Percentiles rank a stretch among this genome's conserved stretches.
phyloP scores from a whole-genome alignment of 2,113 vertebrate genomes.

The Bubalus kerabau region DNA sequence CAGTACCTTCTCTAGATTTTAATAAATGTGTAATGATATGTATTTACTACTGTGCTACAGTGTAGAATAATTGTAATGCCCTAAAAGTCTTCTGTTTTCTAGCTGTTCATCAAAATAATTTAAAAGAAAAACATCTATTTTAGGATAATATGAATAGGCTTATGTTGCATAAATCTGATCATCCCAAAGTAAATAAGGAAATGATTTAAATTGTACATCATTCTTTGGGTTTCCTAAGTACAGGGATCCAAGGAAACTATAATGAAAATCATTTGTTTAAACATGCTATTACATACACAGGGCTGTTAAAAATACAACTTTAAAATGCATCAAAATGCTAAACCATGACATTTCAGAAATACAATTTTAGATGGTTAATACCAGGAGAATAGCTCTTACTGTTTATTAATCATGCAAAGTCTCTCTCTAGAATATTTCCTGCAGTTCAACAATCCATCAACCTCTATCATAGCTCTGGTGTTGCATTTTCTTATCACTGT shows the following conservation, averaged over 20 bases:
- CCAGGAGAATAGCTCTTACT: neutral
- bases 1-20: rapidly evolving
- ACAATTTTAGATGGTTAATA: neutral
- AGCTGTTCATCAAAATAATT: neutral
- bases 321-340: neutral
- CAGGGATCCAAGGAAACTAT: neutral
- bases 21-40: neutral
- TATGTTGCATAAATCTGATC: neutral
- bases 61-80: neutral
- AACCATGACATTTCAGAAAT: neutral
- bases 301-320: neutral
- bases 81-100: neutral
- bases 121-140: neutral
- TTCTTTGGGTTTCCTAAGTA: neutral
- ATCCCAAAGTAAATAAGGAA: neutral
- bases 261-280: neutral
- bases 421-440: neutral
- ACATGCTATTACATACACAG: neutral
- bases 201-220: rapidly evolving
- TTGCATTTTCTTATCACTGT: neutral
- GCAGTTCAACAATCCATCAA: neutral
- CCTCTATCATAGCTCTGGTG: rapidly evolving
- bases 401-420: neutral
- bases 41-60: rapidly evolving
- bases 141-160: neutral